A percentile compares a stretch with the other conserved stretches of the same genome.
phyloP scores from a whole-genome alignment of 2,888 invertebrate genomes.

The Volucella zonaria region DNA sequence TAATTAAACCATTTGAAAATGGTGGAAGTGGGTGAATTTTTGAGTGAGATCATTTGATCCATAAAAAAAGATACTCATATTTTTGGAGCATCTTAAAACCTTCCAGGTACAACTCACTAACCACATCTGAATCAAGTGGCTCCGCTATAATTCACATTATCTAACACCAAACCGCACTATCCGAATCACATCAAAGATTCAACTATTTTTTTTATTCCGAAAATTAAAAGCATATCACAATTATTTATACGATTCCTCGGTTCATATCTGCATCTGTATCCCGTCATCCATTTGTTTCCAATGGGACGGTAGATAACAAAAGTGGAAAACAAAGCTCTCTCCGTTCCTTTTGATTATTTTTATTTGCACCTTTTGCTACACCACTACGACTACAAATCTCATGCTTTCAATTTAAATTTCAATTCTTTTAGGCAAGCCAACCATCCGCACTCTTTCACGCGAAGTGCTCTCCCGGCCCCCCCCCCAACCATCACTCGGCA shows the following conservation, averaged over 20 bases:
- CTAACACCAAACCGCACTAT: too few relatives aligned
- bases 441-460: constrained; percentile 3
- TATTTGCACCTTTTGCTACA: constrained; percentile 8
- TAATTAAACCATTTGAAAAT: too few relatives aligned
- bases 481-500: not conserved
- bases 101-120: too few relatives aligned
- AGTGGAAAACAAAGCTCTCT: constrained; percentile 15
- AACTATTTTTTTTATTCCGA: not conserved
- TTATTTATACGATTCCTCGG: constrained; percentile 5
- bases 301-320: not conserved
- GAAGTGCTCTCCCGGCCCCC: too few relatives aligned
- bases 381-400: constrained; percentile 1
- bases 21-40: too few relatives aligned
- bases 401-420: constrained; percentile 49
- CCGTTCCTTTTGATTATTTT: not conserved
- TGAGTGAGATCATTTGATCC: too few relatives aligned
- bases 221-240: not conserved
- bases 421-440: constrained; percentile 37
- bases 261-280: too few relatives aligned
- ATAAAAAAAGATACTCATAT: too few relatives aligned
- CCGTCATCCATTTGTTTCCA: not conserved
- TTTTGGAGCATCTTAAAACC: too few relatives aligned
- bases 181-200: too few relatives aligned
- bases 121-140: too few relatives aligned
- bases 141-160: too few relatives aligned